Base-by-base conservation (phyloP, 1,140 invertebrate genomes). In the Drosophila pectinifera region DNA sequence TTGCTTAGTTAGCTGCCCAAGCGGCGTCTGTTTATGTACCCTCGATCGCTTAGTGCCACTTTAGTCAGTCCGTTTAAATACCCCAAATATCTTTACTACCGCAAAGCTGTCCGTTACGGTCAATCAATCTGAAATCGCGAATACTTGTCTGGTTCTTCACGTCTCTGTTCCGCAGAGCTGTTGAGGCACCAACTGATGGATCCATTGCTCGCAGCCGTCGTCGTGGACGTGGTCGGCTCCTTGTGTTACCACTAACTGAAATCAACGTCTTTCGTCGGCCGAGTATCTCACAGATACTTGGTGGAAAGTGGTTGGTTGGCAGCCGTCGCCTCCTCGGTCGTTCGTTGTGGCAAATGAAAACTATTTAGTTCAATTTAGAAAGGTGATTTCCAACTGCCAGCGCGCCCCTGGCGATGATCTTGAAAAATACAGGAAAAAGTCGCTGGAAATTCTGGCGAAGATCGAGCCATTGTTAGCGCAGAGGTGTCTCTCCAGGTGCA, bases 361-460 rank as follows among this genome's bases (percentile, higher is more conserved):
- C 78, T 86, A 90, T 90, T 90, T 84, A 81, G 88, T 88, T 90
- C 80, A 91, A 73, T 90, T 91, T 91, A 88, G 84, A 91, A 91
- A 89, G 89, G 88, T 68, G 88, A 84, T 91, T 90, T 91, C 72
- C 74, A 49, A 75, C 65, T 70, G 64, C 80, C 62, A 72, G n/a
- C 28, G 26, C 24, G 46, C 36, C 48, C 10, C 16, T 46, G 11
- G 51, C 58, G 65, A 10, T 76, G 73, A 76, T 76, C 73, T 75
- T 76, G 73, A 76, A 75, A 54, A 38, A 10, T 7, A 10, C 10
- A 31, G 28, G 10, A 10, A 10, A 1, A 22, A 22, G 4, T 22
- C 20, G 31, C 49, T 5, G 18, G 14, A 34, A 51, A 34, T 51
- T 51, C 28, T 51, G 43, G 20, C 10, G 1, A 8, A 26, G 22